Percentiles rank a stretch among this genome's conserved stretches.
Conservation (phyloP, 2,797 vertebrate genomes). For the Rachycentron canadum region DNA sequence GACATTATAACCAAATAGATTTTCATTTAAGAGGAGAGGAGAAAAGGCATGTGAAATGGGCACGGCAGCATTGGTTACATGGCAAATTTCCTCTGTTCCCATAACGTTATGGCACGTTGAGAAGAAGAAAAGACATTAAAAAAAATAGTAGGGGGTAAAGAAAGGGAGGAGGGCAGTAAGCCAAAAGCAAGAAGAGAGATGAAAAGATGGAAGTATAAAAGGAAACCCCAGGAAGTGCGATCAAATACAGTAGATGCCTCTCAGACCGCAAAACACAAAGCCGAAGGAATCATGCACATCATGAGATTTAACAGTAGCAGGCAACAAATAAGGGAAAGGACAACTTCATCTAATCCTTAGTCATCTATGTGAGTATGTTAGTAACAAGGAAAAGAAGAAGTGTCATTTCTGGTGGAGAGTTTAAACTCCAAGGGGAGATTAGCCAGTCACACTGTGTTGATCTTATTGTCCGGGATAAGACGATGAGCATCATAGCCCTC, state of each 20-base stretch:
- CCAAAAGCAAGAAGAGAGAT: conserved; percentile 32
- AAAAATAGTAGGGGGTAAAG: background rate
- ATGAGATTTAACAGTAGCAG: conserved; percentile 44
- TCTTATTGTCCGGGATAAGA: conserved; percentile 82
- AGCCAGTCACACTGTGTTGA: conserved; percentile 77
- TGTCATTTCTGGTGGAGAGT: conserved; percentile 67
- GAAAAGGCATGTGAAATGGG: conserved; percentile 19
- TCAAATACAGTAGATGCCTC: conserved; percentile 28
- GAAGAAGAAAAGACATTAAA: conserved; percentile 6
- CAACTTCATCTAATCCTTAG: conserved; percentile 66
- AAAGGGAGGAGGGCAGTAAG: background rate
- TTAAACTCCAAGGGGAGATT: conserved; percentile 72
- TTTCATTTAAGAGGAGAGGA: conserved; percentile 3
- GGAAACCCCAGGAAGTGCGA: conserved; percentile 19
- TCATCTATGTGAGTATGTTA: conserved; percentile 58
- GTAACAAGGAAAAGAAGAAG: conserved; percentile 57
- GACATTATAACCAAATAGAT: conserved; percentile 9
- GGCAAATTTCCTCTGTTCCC: conserved; percentile 48
- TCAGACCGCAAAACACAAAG: conserved; percentile 25
- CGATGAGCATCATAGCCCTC: conserved; percentile 71
- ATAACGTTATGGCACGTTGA: conserved; percentile 25
- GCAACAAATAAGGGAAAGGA: conserved; percentile 50
- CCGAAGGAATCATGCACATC: conserved; percentile 35
- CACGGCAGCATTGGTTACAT: conserved; percentile 40
- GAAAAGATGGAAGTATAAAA: conserved; percentile 46